Evolutionary conservation across 2,113 vertebrate species (phyloP), one percentile per base, ranked within the genome.

Genomic region (Chaenogobius annularis): DNA sequence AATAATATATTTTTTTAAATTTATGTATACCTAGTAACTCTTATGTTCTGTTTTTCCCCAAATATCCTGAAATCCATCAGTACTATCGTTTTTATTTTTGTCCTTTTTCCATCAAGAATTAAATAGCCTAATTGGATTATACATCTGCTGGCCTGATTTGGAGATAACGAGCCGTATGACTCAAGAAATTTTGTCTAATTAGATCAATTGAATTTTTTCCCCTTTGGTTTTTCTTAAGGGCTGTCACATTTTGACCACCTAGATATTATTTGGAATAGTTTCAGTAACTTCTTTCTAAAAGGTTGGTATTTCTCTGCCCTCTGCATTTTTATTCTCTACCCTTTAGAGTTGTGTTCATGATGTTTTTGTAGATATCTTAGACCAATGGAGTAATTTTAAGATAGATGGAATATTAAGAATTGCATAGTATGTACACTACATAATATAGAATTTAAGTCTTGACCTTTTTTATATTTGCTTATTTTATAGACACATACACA

Each of bases 251-350:
- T 95, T 97, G 89, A 92, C 96, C 95, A 94, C 95, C 96, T 98
- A 98, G 95, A 95, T 97, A 98, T 91, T 97, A 98, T 98, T 96
- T 95, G 96, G 96, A 98, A 97, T 98, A 98, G 96, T 95, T 96
- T 97, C 94, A 94, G 94, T 98, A 97, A 96, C 97, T 94, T 94
- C 96, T 98, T 94, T 94, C 91, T 90, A 98, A 97, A 98, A 99
- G 97, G 97, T 99, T 99, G 97, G 97, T 99, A 99, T 94, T 98
- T 94, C 95, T 94, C 95, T 98, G 96, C 95, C 95, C 95, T 97
- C 93, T 96, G 95, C 96, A 95, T 97, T 93, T 74, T 96, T 89
- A 95, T 76, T 88, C 89, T 95, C 94, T 95, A 95, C 96, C 94
- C 94, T 93, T 93, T 91, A 91, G 90, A 93, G 92, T 94, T 90